Percentiles rank a stretch among this genome's conserved stretches.
Conservation (phyloP, 2,113 vertebrate species). For the Xiphophorus maculatus region DNA sequence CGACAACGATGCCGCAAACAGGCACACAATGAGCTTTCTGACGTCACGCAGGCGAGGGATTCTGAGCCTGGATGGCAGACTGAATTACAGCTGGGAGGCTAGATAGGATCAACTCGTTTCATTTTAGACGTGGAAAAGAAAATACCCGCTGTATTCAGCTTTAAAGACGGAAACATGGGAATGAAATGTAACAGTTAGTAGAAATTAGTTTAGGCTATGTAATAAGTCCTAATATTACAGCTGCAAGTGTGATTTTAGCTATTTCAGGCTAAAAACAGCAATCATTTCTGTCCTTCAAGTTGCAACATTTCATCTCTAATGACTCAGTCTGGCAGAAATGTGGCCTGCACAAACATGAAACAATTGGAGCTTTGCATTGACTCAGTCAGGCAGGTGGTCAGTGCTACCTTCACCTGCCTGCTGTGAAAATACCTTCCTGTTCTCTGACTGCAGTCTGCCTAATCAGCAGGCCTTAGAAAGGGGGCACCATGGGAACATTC, state of each 20-base stretch:
- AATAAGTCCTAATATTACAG: neutral
- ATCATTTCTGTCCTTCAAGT: neutral
- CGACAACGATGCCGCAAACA: constrained; percentile 47
- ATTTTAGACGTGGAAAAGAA: neutral
- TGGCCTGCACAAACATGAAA: neutral
- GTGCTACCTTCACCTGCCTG: neutral
- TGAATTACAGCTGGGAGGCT: constrained; percentile 4
- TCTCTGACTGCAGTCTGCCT: no score
- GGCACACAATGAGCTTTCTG: constrained; percentile 40
- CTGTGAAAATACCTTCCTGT: no score
- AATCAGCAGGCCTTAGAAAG: neutral
- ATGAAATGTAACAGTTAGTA: neutral
- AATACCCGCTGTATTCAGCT: neutral
- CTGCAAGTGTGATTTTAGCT: neutral
- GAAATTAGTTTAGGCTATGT: neutral
- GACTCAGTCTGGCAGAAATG: neutral
- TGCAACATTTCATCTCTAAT: neutral
- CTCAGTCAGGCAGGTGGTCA: neutral
- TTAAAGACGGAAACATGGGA: neutral
- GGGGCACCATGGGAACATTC: neutral
- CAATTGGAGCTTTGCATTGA: neutral
- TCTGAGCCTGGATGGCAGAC: constrained; percentile 37
- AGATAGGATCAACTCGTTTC: neutral
- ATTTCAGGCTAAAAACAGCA: neutral
- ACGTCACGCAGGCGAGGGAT: constrained; percentile 67